Evolutionary conservation across 2,113 vertebrate species (phyloP).

Genomic region (Eulemur macaco): DNA sequence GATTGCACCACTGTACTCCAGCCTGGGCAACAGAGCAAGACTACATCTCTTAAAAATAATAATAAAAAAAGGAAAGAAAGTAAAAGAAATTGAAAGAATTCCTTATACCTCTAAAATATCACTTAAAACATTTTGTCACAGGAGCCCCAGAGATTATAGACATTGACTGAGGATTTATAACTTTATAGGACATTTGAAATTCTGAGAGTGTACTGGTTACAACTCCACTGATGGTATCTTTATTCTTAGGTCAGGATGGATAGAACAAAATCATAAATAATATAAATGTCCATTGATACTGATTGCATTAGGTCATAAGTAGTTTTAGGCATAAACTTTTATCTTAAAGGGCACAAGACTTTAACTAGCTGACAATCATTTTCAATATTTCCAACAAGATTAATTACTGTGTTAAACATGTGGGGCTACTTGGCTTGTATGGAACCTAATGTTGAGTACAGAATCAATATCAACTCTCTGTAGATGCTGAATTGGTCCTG

Average conservation of each 20-base stretch:
- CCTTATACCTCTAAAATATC: not conserved
- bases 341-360: not conserved
- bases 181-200: not conserved
- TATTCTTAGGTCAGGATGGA: not conserved
- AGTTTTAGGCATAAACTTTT: not conserved
- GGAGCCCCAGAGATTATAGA: not conserved
- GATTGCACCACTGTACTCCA: too few species aligned
- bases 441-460: not conserved
- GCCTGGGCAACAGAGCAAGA: too few species aligned
- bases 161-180: not conserved
- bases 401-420: not conserved
- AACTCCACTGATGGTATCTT: not conserved
- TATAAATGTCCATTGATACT: not conserved
- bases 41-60: too few species aligned
- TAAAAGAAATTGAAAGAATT: not conserved
- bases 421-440: accelerated
- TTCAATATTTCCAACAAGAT: not conserved
- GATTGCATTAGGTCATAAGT: not conserved
- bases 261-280: not conserved
- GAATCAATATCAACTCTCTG: not conserved
- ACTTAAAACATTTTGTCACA: not conserved
- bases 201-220: not conserved
- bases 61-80: too few species aligned
- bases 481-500: not conserved
- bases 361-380: not conserved